Evolutionary conservation across 1,140 invertebrate genomes (phyloP), one percentile per base, ranked within the genome.

Genomic region (Eurosta solidaginis): DNA sequence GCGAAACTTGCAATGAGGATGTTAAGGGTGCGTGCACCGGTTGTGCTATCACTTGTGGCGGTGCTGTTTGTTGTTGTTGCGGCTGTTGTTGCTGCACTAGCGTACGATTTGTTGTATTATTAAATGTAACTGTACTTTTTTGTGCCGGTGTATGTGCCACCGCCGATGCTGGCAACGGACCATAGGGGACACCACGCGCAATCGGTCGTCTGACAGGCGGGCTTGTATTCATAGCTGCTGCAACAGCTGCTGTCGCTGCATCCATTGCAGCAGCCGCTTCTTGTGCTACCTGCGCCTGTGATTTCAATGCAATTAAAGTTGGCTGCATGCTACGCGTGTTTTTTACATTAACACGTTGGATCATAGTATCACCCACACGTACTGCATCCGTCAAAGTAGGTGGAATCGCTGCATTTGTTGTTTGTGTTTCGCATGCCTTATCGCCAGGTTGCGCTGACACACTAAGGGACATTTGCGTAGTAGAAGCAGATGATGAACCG

Each of bases 341-440:
- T 78, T 78, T 45, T 1, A 36, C 3, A 36, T 73, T 59, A n/a
- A 78, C 25, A 12, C 74, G 74, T 63, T 86, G 85, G n/a, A 86
- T 86, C 20, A 83, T 85, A 0, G 85, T 86, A 27, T 86, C 85
- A 25, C 85, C 85, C 6, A 86, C 83, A 5, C 85, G 82, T 20
- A 81, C 29, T 25, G 76, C 76, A 22, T 74, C 27, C 0, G 63
- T 36, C 25, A 44, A 40, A 7, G 50, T 3, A 25, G 1, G n/a
- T 3, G 22, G 1, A n/a, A 33, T 22, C 17, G 6, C 1, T 5
- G 4, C 0, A 17, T 17, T 17, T 1, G 22, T 20, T 3, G 25
- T 3, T 4, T 17, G 42, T 0, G 7, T 29, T 25, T 74, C 27
- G 14, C 3, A 3, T 22, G 44, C 27, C 20, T 47, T 29, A 47